Evolutionary conservation across 1,140 invertebrate genomes (phyloP).

Genomic region (Macrosteles quadrilineatus): DNA sequence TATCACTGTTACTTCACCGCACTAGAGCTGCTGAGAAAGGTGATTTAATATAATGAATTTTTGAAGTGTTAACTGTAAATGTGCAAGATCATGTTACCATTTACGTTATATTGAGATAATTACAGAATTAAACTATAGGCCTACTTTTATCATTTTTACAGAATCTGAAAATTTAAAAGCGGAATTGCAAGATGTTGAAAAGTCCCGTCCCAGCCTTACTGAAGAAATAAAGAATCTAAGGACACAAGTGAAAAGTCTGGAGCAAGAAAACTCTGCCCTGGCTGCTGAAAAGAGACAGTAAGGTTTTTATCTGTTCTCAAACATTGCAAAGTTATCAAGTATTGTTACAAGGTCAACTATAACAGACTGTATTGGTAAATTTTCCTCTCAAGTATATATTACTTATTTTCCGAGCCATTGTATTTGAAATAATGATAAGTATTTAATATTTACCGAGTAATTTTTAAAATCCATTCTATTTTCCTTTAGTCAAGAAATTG

Average conservation of each 20-base stretch:
- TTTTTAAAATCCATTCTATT: too few relatives aligned
- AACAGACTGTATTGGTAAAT: too few relatives aligned
- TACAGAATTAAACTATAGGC: too few relatives aligned
- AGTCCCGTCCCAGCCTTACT: conserved; percentile 11
- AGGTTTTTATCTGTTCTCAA: not conserved
- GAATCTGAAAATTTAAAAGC: conserved; percentile 36
- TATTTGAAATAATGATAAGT: too few relatives aligned
- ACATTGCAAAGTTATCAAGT: too few relatives aligned
- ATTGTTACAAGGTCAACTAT: too few relatives aligned
- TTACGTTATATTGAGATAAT: too few relatives aligned
- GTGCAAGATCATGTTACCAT: not conserved
- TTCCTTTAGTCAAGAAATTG: too few relatives aligned
- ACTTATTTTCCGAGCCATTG: too few relatives aligned
- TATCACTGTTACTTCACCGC: conserved; percentile 55
- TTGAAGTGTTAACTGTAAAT: not conserved
- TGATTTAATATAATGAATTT: conserved; percentile 38
- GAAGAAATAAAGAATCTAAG: conserved; percentile 29
- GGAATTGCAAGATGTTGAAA: conserved; percentile 33
- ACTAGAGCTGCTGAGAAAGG: conserved; percentile 58
- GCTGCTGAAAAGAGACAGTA: conserved; percentile 23
- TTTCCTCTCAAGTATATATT: too few relatives aligned
- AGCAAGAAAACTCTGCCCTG: conserved; percentile 8
- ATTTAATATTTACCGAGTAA: too few relatives aligned
- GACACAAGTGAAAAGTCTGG: conserved; percentile 18
- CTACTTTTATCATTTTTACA: conserved; percentile 32